A percentile compares a stretch with the other conserved stretches of the same genome.
Conservation (phyloP, 1,140 invertebrate species). For the Macrostomum lignano region DNA sequence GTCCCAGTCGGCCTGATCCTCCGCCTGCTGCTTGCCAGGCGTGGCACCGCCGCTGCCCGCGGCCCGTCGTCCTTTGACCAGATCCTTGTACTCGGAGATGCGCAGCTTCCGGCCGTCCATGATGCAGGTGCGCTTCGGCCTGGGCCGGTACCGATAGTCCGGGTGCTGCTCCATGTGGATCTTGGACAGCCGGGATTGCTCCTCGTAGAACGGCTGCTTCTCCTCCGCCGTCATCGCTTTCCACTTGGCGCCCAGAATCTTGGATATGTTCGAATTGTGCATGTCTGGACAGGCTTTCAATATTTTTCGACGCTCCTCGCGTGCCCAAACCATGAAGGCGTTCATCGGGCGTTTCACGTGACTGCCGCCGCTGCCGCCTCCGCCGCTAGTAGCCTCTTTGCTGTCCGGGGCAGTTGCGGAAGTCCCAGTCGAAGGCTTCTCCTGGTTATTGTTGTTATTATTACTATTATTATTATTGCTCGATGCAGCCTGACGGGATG, state of each 20-base stretch:
- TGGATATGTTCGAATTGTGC: constrained; percentile 99
- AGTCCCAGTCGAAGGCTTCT: no score
- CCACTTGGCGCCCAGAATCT: constrained; percentile 86
- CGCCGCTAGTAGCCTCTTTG: no score
- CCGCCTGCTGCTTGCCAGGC: no score
- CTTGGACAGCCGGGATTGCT: constrained; percentile 81
- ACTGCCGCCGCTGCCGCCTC: no score
- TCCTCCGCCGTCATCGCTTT: constrained; percentile 89
- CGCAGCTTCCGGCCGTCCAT: constrained; percentile 83
- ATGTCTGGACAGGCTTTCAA: constrained; percentile 85
- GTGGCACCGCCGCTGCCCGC: not conserved
- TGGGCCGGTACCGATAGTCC: constrained; percentile 74
- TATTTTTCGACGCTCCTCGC: constrained; percentile 67
- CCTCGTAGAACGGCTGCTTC: constrained; percentile 94
- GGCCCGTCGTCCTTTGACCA: constrained; percentile 60
- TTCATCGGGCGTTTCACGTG: constrained; percentile 28
- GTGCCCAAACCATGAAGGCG: constrained; percentile 29
- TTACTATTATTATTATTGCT: no score
- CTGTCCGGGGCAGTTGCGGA: no score
- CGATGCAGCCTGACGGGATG: no score
- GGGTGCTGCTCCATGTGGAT: constrained; percentile 97
- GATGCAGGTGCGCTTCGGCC: constrained; percentile 79
- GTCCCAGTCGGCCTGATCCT: no score
- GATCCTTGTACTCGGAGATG: constrained; percentile 86
- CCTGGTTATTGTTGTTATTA: no score